A percentile compares a stretch with the other conserved stretches of the same genome.
Evolutionary conservation across 2,888 invertebrate species (phyloP).

Genomic region (Cephalotes varians): DNA sequence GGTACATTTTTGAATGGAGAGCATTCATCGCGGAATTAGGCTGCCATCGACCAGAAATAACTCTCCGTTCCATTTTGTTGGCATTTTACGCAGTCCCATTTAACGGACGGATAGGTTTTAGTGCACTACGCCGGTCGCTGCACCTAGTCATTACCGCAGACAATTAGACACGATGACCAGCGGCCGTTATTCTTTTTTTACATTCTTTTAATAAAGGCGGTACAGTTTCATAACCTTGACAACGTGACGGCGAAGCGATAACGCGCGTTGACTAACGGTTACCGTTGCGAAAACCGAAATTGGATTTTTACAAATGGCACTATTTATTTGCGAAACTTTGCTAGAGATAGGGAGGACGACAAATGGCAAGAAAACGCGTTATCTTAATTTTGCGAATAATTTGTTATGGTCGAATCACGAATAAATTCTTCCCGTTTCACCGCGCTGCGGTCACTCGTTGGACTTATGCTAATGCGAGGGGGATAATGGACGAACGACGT

Average conservation of each 20-base stretch:
- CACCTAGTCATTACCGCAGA: slow-evolving; percentile 62
- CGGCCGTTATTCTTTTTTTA: slow-evolving; percentile 50
- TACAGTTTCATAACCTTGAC: slow-evolving; percentile 53
- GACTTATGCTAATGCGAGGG: slow-evolving; percentile 49
- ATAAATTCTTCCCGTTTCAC: slow-evolving; percentile 20
- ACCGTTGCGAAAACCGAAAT: slow-evolving; percentile 32
- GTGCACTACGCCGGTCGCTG: slow-evolving; percentile 52
- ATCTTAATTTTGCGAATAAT: slow-evolving; percentile 35
- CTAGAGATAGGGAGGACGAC: slow-evolving; percentile 12
- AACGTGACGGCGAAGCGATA: slow-evolving; percentile 53
- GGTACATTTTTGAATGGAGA: background rate
- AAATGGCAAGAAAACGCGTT: slow-evolving; percentile 21
- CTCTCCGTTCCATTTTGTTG: slow-evolving; percentile 38
- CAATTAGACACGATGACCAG: slow-evolving; percentile 60
- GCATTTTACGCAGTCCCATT: slow-evolving; percentile 55
- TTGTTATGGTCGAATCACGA: slow-evolving; percentile 16
- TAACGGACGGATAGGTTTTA: slow-evolving; percentile 61
- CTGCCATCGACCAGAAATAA: slow-evolving; percentile 48
- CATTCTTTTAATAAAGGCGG: slow-evolving; percentile 57
- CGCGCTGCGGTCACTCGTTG: slow-evolving; percentile 17
- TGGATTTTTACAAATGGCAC: slow-evolving; percentile 27
- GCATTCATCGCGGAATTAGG: slow-evolving; percentile 32
- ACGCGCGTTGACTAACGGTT: slow-evolving; percentile 48
- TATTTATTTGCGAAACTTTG: slow-evolving; percentile 12
- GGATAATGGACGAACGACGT: slow-evolving; percentile 39